Percentiles rank a stretch among this genome's conserved stretches.
These are phyloP conservation scores for Pangasius larnaudii DNA, from an alignment of 2,797 vertebrate genomes.

Conservation along the genomic window DNA sequence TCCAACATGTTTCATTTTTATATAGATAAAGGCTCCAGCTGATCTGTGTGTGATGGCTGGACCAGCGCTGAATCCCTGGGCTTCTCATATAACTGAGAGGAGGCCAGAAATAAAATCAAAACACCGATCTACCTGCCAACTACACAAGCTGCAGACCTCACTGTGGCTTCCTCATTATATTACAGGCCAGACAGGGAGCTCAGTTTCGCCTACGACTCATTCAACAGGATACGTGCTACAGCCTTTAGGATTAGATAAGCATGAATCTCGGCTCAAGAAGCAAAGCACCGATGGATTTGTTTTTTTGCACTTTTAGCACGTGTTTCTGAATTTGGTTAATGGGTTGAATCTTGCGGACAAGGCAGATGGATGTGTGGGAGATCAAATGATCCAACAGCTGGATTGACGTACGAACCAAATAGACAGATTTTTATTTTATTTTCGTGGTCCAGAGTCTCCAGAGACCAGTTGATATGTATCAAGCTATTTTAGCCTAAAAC, in stretches of 20 bases:
- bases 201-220: constrained; percentile 19
- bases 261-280: constrained; percentile 14
- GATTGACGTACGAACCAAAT: neutral
- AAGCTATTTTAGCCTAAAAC: neutral
- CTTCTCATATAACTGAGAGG: constrained; percentile 30
- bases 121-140: constrained; percentile 31
- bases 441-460: neutral
- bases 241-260: constrained; percentile 37
- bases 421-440: neutral
- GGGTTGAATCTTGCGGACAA: neutral
- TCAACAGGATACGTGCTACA: constrained; percentile 9
- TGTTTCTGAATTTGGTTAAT: neutral
- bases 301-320: neutral
- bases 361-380: neutral
- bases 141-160: constrained; percentile 20
- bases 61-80: neutral
- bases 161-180: constrained; percentile 39
- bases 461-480: neutral
- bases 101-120: constrained; percentile 43
- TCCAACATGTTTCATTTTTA: constrained; percentile 20
- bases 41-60: constrained; percentile 20
- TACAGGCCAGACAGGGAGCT: constrained; percentile 32
- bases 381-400: neutral
- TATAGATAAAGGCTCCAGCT: neutral
- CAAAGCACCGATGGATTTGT: constrained; percentile 4